Base-by-base conservation (phyloP, 2,888 invertebrate genomes). In the Aquatica leii region DNA sequence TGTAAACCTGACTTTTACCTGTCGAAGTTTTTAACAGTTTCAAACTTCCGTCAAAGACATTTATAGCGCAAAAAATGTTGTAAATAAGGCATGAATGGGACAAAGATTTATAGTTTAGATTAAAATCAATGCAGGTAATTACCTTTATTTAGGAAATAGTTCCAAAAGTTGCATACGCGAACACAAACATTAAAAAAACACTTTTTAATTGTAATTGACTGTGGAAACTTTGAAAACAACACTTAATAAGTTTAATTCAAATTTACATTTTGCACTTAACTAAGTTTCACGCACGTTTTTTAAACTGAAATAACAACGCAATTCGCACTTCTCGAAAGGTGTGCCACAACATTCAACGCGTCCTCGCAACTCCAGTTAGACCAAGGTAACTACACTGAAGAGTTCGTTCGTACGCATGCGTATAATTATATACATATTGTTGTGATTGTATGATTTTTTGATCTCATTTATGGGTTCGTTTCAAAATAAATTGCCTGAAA, bases 1-100 rank as follows among this genome's bases (percentile, higher is more conserved):
- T 77, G 78, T 79, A 70, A 79, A 76, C 73, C 74, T 66, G 78
- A 74, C 79, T 79, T 78, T 76, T 79, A 79, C 79, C 78, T 79
- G 78, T 76, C 70, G 65, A 74, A 71, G 72, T 75, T 74, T 72
- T 72, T 55, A 71, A 71, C 69, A 70, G 68, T 72, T 74, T 63
- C 51, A 69, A 74, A 74, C 71, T 74, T 73, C 69, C 67, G 67
- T 69, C 65, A 74, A 73, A 71, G 62, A 60, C 60, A 61, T 64
- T 62, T 68, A 65, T 59, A 57, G 62, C 8, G 51, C n/a, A n/a
- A 55, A 31, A 55, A 5, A 48, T 49, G 40, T 37, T 50, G 6
- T 1, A 15, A 43, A 14, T 43, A 17, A 12, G 15, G 9, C 6
- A 43, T 43, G 41, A 3, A 14, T 43, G 41, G 17, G 21, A 54